Percentiles rank a stretch among this genome's conserved stretches.
phyloP scores from a whole-genome alignment of 2,888 invertebrate species.

The Bedellia somnulentella region DNA sequence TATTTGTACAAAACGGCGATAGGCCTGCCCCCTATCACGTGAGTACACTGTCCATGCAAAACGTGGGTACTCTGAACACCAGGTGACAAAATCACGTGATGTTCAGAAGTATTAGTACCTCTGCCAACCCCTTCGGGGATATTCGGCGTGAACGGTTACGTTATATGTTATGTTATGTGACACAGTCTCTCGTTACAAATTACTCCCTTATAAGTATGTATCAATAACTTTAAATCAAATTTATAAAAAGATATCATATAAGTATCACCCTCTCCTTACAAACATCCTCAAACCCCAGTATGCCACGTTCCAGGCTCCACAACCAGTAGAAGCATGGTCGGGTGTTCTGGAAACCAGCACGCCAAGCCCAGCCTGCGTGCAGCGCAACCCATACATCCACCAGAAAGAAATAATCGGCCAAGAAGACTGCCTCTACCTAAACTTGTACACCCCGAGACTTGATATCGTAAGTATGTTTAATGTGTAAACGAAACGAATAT shows the following conservation, averaged over 20 bases:
- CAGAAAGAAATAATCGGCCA: constrained; percentile 66
- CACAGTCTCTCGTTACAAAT: neutral
- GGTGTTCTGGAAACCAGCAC: constrained; percentile 65
- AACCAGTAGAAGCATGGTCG: constrained; percentile 64
- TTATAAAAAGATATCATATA: too few relatives aligned
- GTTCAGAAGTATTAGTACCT: too few relatives aligned
- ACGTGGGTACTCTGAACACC: too few relatives aligned
- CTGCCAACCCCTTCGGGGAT: too few relatives aligned
- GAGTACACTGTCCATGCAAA: too few relatives aligned
- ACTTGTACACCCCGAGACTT: constrained; percentile 60
- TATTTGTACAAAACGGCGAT: too few relatives aligned
- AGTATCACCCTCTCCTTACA: too few relatives aligned
- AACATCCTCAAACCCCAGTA: too few relatives aligned
- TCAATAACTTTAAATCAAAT: neutral
- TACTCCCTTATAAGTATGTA: neutral
- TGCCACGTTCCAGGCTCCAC: constrained; percentile 70
- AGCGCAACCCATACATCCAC: constrained; percentile 71
- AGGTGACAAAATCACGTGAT: too few relatives aligned
- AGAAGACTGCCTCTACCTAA: constrained; percentile 85
- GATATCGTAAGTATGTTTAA: constrained; percentile 21
- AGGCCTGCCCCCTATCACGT: too few relatives aligned
- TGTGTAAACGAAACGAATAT: neutral
- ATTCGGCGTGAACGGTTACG: too few relatives aligned
- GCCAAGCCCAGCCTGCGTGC: constrained; percentile 73
- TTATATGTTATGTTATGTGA: too few relatives aligned